Percentiles rank a stretch among this genome's conserved stretches.
Evolutionary conservation across 2,888 invertebrate genomes (phyloP).

Genomic region (Anthophora plumipes): DNA sequence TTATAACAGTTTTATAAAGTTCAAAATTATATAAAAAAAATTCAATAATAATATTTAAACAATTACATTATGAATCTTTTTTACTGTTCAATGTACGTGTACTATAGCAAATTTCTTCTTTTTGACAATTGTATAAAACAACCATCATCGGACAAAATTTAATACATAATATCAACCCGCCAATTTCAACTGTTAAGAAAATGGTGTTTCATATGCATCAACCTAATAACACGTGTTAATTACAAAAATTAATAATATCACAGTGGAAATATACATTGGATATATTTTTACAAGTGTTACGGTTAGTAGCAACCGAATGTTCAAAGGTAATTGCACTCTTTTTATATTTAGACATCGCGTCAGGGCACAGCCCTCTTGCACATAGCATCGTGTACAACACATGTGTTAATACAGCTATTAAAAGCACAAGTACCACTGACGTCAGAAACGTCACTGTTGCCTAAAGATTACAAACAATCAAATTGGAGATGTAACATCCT

Average conservation of each 20-base stretch:
- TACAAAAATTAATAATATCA: not conserved
- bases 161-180: too few species aligned
- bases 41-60: too few species aligned
- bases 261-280: not conserved
- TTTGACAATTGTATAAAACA: too few species aligned
- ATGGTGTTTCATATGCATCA: too few species aligned
- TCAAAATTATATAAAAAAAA: too few species aligned
- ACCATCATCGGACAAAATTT: too few species aligned
- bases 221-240: not conserved
- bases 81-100: too few species aligned
- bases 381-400: conserved; percentile 14
- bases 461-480: not conserved
- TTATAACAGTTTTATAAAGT: too few species aligned
- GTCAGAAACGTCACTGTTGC: conserved; percentile 6
- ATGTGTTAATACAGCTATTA: conserved; percentile 40
- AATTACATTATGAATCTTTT: too few species aligned
- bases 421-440: conserved; percentile 49
- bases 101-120: too few species aligned
- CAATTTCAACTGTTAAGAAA: too few species aligned
- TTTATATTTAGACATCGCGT: conserved; percentile 50
- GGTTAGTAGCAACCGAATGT: not conserved
- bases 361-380: conserved; percentile 20
- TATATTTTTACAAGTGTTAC: not conserved
- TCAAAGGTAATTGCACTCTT: conserved; percentile 26
- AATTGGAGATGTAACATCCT: too few species aligned